These are phyloP conservation scores for Tokudaia muenninki DNA, from an alignment of 2,797 vertebrate genomes.

Conservation along the genomic window DNA sequence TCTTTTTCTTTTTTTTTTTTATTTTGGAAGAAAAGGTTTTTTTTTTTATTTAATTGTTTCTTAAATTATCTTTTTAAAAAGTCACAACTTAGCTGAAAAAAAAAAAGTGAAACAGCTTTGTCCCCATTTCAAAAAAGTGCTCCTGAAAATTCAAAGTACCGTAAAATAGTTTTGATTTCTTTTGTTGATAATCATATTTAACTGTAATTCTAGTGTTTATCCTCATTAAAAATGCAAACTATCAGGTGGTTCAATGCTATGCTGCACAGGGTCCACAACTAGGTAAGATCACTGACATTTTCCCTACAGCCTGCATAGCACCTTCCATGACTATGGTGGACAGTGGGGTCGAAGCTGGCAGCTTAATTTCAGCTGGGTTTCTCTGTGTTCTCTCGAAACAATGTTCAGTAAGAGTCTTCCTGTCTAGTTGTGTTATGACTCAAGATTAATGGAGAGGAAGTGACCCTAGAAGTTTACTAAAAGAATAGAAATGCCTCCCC, in stretches of 20 bases:
- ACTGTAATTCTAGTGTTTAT: neutral
- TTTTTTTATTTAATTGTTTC: neutral
- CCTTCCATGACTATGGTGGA: too few relatives aligned
- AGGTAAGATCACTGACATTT: neutral
- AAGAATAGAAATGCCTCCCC: neutral
- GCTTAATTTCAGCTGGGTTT: neutral
- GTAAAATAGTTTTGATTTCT: neutral
- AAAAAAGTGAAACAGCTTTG: neutral
- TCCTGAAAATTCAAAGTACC: neutral
- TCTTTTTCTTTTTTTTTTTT: neutral
- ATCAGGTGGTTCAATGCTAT: too few relatives aligned
- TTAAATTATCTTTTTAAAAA: slow-evolving; percentile 58
- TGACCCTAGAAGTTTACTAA: neutral
- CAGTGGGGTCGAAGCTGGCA: neutral
- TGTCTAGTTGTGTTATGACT: neutral
- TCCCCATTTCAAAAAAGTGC: neutral
- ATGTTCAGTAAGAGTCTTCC: neutral
- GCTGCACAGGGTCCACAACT: neutral
- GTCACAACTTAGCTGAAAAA: neutral
- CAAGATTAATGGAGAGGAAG: neutral
- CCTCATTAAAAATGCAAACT: neutral
- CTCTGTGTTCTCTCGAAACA: neutral
- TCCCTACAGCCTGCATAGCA: too few relatives aligned
- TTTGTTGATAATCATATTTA: neutral
- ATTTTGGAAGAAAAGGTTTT: too few relatives aligned